phyloP scores from a whole-genome alignment of 2,797 vertebrate species.

The Eospalax fontanierii region DNA sequence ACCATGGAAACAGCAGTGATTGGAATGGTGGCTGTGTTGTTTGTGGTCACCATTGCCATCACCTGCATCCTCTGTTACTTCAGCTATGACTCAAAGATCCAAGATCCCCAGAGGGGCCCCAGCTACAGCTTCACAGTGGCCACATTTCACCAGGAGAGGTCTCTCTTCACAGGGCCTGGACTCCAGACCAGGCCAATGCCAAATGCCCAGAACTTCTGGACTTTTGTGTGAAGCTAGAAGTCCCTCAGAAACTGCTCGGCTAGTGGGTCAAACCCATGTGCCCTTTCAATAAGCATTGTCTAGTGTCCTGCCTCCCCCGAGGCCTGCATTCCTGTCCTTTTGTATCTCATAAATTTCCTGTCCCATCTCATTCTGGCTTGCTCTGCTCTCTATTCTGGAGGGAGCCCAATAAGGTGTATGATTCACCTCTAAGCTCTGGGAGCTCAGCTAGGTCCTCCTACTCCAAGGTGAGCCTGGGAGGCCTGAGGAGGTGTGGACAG shows the following conservation, averaged over 20 bases:
- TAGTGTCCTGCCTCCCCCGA: neutral
- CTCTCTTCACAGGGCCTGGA: constrained; percentile 29
- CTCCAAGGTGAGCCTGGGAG: neutral
- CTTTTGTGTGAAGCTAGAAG: constrained; percentile 63
- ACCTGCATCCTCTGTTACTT: constrained; percentile 82
- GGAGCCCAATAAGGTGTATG: neutral
- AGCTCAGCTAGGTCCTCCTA: neutral
- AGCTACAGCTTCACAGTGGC: constrained; percentile 75
- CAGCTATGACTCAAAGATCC: constrained; percentile 69
- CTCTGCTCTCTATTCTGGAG: neutral
- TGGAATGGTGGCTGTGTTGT: constrained; percentile 69
- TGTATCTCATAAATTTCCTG: too few species aligned
- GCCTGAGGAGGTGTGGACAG: neutral
- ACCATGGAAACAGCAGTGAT: constrained; percentile 82
- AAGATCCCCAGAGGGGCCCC: constrained; percentile 45
- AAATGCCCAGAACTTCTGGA: constrained; percentile 72
- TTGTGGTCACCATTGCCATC: constrained; percentile 72
- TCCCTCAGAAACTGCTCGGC: neutral
- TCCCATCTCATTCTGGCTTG: neutral
- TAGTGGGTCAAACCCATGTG: neutral
- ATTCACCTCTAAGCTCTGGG: neutral
- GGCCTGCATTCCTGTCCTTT: neutral
- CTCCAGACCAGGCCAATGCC: neutral
- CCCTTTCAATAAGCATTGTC: neutral
- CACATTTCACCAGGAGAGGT: constrained; percentile 70